phyloP scores from a whole-genome alignment of 2,888 invertebrate species.

The Tethea ocularis region DNA sequence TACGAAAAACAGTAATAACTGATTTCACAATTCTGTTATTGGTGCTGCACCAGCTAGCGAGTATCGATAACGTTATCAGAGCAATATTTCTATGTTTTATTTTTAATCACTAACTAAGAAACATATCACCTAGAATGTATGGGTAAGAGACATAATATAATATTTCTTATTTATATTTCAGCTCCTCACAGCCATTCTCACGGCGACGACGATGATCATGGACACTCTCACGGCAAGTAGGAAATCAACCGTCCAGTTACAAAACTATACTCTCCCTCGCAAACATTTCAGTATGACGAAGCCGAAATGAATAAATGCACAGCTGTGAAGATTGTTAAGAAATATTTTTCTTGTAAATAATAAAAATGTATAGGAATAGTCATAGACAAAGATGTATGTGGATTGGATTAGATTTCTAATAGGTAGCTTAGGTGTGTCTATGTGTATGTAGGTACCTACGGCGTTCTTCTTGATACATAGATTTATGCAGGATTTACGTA shows the following conservation, averaged over 20 bases:
- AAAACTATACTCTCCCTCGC: constrained; percentile 2
- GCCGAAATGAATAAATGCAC: not conserved
- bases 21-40: too few species aligned
- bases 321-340: not conserved
- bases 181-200: constrained; percentile 63
- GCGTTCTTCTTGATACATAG: too few species aligned
- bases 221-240: constrained; percentile 48
- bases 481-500: not conserved
- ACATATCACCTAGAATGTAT: not conserved
- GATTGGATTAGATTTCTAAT: too few species aligned
- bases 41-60: too few species aligned
- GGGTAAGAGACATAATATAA: not conserved
- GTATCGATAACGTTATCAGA: too few species aligned
- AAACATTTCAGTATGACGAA: constrained; percentile 6
- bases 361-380: not conserved
- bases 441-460: not conserved
- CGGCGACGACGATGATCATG: constrained; percentile 35
- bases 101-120: too few species aligned
- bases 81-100: too few species aligned
- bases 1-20: too few species aligned
- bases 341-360: not conserved
- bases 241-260: constrained; percentile 13
- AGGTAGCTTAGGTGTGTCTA: too few species aligned
- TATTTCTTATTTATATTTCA: constrained; percentile 43
- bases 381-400: not conserved